Conservation (phyloP, 2,113 vertebrate species). For the Chauna torquata region DNA sequence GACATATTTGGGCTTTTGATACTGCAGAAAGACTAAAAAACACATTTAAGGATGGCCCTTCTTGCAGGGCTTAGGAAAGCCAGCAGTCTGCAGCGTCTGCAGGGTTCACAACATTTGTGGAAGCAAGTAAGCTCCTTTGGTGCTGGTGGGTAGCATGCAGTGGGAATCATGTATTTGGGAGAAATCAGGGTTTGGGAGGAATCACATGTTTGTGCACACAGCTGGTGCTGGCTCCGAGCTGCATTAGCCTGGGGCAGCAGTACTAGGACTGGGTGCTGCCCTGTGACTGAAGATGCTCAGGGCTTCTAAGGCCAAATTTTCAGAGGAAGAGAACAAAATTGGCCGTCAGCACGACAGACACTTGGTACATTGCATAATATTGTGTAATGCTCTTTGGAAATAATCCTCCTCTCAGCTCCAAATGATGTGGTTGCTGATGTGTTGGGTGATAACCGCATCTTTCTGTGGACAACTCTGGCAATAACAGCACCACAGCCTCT, state of each 20-base stretch:
- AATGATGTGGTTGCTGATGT: constrained; percentile 24
- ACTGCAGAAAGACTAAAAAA: neutral
- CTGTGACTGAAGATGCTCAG: neutral
- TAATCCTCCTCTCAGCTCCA: neutral
- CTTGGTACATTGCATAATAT: neutral
- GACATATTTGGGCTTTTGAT: constrained; percentile 26
- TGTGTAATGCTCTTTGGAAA: neutral
- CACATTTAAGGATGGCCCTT: neutral
- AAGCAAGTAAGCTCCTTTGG: neutral
- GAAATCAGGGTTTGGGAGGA: neutral
- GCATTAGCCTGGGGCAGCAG: neutral
- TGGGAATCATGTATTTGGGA: neutral
- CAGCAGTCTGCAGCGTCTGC: neutral
- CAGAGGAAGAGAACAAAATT: neutral
- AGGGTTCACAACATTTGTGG: neutral
- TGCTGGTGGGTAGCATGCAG: neutral
- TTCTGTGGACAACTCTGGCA: constrained; percentile 3
- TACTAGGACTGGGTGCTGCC: fast-evolving
- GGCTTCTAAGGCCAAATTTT: neutral
- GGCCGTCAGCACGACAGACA: neutral
- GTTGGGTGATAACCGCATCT: neutral
- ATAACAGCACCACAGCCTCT: neutral
- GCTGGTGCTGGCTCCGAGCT: neutral
- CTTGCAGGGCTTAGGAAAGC: neutral
- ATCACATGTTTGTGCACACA: neutral